Conservation (phyloP, 2,888 invertebrate species). For the Ryuthela nishihirai region DNA sequence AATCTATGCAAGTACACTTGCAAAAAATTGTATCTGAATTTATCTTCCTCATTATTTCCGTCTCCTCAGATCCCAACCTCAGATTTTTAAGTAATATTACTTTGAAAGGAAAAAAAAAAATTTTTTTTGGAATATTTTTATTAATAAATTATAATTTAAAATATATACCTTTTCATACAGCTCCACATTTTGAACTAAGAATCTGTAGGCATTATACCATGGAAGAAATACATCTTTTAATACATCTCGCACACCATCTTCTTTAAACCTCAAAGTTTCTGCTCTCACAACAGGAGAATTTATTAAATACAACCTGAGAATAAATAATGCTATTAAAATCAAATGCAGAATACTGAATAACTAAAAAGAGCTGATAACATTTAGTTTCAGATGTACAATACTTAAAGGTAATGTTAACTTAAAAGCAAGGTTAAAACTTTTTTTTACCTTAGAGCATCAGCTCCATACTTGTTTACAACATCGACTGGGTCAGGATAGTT, state of each 20-base stretch:
- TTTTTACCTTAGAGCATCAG: conserved; percentile 85
- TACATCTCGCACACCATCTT: conserved; percentile 93
- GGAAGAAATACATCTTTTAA: conserved; percentile 97
- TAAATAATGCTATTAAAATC: too few relatives aligned
- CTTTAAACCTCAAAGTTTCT: conserved; percentile 93
- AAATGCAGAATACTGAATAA: neutral
- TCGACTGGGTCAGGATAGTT: conserved; percentile 97
- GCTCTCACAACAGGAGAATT: conserved; percentile 98
- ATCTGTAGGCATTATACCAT: conserved; percentile 74
- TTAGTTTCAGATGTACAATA: too few relatives aligned
- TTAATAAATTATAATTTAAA: too few relatives aligned
- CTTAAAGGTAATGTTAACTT: too few relatives aligned
- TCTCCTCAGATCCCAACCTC: too few relatives aligned
- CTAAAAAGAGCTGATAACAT: neutral
- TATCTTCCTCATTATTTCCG: too few relatives aligned
- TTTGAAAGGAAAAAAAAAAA: too few relatives aligned
- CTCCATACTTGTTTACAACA: conserved; percentile 82
- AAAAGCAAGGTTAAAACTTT: too few relatives aligned
- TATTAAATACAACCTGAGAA: conserved; percentile 72
- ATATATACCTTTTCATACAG: conserved; percentile 62
- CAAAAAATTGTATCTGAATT: too few relatives aligned
- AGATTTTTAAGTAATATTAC: too few relatives aligned
- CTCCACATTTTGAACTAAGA: conserved; percentile 89
- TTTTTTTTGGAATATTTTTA: too few relatives aligned
- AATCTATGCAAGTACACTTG: too few relatives aligned